Percentiles rank a stretch among this genome's conserved stretches.
Evolutionary conservation across 2,113 vertebrate genomes (phyloP).

Genomic region (Pitta sordida): DNA sequence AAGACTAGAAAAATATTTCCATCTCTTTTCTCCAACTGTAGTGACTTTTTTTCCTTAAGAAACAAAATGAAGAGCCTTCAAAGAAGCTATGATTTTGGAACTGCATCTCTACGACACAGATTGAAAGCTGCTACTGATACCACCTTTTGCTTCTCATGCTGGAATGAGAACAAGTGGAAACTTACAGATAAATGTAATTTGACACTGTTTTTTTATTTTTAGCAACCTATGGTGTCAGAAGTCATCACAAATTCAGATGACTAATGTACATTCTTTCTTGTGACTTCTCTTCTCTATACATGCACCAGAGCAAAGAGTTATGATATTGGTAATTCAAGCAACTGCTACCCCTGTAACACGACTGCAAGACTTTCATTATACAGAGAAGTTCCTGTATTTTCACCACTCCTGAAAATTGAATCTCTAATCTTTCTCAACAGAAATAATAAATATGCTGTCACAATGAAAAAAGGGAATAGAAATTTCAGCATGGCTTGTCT

Average conservation of each 20-base stretch:
- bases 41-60: neutral
- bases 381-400: neutral
- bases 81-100: neutral
- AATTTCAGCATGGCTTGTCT: neutral
- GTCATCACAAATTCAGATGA: neutral
- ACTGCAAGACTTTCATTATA: neutral
- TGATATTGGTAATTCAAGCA: neutral
- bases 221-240: neutral
- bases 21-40: neutral
- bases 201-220: neutral
- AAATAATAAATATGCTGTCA: neutral
- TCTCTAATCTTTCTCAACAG: neutral
- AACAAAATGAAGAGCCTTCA: neutral
- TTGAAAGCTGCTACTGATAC: neutral
- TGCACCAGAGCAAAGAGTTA: neutral
- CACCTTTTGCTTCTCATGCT: neutral
- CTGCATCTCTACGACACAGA: neutral
- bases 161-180: neutral
- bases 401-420: neutral
- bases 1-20: neutral
- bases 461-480: neutral
- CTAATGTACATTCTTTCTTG: neutral
- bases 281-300: neutral
- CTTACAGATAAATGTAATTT: neutral
- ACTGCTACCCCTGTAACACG: neutral